Evolutionary conservation across 2,888 invertebrate genomes (phyloP), one percentile per base, ranked within the genome.

Genomic region (Eretmocerus hayati): DNA sequence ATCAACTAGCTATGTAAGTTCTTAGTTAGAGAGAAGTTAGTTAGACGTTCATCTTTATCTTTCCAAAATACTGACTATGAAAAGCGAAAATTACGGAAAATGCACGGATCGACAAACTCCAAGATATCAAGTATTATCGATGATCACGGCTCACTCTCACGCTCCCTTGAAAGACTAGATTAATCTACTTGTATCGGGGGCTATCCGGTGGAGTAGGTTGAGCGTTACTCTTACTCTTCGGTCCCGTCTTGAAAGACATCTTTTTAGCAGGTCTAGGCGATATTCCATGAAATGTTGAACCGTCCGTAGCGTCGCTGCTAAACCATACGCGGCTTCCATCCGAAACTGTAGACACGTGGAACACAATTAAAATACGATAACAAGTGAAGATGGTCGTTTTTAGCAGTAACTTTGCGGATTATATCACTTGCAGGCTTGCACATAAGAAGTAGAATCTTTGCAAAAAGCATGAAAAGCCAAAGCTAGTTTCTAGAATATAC

Each of bases 191-290:
- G 53, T 71, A 70, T 60, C 69, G 61, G 18, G 71, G 71, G 62
- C 71, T 71, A 49, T 71, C 71, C 6, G 71, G 71, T 23, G 71
- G 71, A n/a, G 71, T 71, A 0, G 68, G 61, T 51, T 68, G 67
- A 4, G 58, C 43, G 48, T 63, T 63, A 20, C 59, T 58, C 49
- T 61, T 63, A 42, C 68, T 67, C 45, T 72, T 73, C 31, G 77
- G 75, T 22, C 78, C 75, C 58, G 78, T 80, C 74, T 83, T 83
- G 54, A 78, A 78, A 2, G 80, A 80, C 59, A 85, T 77, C 44
- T 85, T 83, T 65, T 85, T 85, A 56, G 79, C 69, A 4, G 85
- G 83, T 41, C 85, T 76, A 40, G 87, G 86, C 2, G 85, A 85
- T 61, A 81, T 78, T 23, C 75, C 75, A 52, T 73, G 73, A 15